A percentile compares a stretch with the other conserved stretches of the same genome.
Evolutionary conservation across 2,888 invertebrate species (phyloP).

Genomic region (Ephialtes manifestator): DNA sequence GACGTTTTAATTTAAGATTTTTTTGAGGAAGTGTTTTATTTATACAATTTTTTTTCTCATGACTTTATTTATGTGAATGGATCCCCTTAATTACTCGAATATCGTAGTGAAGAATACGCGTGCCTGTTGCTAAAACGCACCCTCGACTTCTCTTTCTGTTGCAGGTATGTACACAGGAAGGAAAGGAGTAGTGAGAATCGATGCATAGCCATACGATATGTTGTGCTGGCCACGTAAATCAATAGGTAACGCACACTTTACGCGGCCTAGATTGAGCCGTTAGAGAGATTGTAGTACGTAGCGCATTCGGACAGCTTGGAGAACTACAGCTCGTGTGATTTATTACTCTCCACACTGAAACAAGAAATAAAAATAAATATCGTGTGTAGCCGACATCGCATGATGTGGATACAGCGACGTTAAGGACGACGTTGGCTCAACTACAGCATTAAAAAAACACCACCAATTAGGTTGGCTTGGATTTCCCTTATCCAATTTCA

Average conservation of each 20-base stretch:
- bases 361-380: background rate
- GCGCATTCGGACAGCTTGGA: slow-evolving; percentile 8
- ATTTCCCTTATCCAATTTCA: background rate
- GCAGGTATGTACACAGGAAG: slow-evolving; percentile 67
- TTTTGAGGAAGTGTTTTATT: too few species aligned
- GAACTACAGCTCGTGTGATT: slow-evolving; percentile 10
- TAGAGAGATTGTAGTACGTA: slow-evolving; percentile 22
- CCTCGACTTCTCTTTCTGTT: slow-evolving; percentile 60
- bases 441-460: background rate
- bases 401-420: background rate
- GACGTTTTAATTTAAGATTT: too few species aligned
- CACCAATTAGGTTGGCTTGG: background rate
- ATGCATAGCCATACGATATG: slow-evolving; percentile 31
- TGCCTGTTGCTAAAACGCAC: slow-evolving; percentile 34
- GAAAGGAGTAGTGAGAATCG: slow-evolving; percentile 32
- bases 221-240: slow-evolving; percentile 49
- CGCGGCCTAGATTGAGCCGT: slow-evolving; percentile 20
- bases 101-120: background rate
- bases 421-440: background rate
- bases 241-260: slow-evolving; percentile 52
- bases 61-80: too few species aligned
- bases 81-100: too few species aligned
- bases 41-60: too few species aligned
- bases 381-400: background rate
- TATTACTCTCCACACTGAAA: background rate